phyloP scores from a whole-genome alignment of 2,888 invertebrate genomes.

The Dicyrtomina minuta region DNA sequence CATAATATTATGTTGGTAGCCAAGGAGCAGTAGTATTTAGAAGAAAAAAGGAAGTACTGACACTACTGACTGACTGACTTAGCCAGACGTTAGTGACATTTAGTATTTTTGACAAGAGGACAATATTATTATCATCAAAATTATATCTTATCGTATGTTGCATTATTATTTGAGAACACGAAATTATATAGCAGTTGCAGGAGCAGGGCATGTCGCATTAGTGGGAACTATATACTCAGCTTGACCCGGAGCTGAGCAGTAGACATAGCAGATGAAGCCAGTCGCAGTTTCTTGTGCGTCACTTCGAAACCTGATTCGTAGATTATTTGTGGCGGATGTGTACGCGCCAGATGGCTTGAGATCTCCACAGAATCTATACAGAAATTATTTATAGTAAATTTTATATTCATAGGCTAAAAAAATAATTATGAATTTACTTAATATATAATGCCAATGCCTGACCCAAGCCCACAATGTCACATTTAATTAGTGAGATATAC shows the following conservation, averaged over 20 bases:
- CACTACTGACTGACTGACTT: no score
- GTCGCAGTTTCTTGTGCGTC: conserved; percentile 36
- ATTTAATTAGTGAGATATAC: background rate
- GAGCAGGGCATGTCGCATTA: conserved; percentile 28
- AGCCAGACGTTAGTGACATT: no score
- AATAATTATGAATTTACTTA: no score
- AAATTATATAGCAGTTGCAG: no score
- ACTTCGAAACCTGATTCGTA: conserved; percentile 39
- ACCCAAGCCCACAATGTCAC: background rate
- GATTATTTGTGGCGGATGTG: conserved; percentile 37
- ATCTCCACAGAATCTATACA: conserved; percentile 47
- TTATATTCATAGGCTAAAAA: background rate
- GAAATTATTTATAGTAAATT: background rate
- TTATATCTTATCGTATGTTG: no score
- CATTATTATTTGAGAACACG: no score
- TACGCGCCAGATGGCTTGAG: conserved; percentile 39
- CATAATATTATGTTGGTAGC: no score
- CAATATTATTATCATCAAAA: no score
- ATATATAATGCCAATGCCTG: no score
- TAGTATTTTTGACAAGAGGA: no score
- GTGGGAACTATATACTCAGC: conserved; percentile 19
- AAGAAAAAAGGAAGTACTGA: no score
- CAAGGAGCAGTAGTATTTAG: no score
- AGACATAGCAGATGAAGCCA: conserved; percentile 46
- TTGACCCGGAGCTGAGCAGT: conserved; percentile 40